Percentiles rank a stretch among this genome's conserved stretches.
These are phyloP conservation scores for Rosalia funebris DNA, from an alignment of 2,888 invertebrate species.

Conservation along the genomic window DNA sequence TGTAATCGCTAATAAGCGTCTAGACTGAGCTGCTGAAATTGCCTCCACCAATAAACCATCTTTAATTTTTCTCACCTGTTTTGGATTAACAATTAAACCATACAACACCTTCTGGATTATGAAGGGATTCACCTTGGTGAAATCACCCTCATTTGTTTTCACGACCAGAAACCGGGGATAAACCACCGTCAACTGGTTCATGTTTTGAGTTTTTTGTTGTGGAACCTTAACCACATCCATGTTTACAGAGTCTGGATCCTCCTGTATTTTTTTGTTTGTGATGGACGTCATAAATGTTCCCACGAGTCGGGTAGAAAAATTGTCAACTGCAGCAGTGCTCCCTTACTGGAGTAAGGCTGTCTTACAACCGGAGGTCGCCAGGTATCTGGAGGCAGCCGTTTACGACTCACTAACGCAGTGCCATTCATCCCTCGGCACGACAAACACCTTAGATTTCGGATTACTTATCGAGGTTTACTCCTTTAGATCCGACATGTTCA, in stretches of 20 bases:
- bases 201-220: not conserved
- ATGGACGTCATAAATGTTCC: too few species aligned
- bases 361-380: not conserved
- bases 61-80: slow-evolving; percentile 8
- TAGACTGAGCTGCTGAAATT: not conserved
- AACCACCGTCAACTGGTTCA: slow-evolving; percentile 6
- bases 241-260: too few species aligned
- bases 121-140: slow-evolving; percentile 4
- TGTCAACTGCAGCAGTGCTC: slow-evolving; percentile 8
- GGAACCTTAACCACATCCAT: not conserved
- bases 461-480: slow-evolving; percentile 2
- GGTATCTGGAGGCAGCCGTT: not conserved
- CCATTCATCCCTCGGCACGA: not conserved
- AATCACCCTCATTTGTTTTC: slow-evolving; percentile 12
- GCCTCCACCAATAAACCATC: slow-evolving; percentile 6
- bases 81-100: slow-evolving; percentile 7
- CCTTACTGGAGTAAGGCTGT: slow-evolving; percentile 9
- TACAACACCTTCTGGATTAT: slow-evolving; percentile 8
- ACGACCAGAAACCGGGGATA: slow-evolving; percentile 16
- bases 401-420: slow-evolving; percentile 1
- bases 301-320: slow-evolving; percentile 4
- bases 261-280: too few species aligned
- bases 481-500: not conserved
- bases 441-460: slow-evolving; percentile 1
- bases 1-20: not conserved